Base-by-base conservation (phyloP, 2,113 vertebrate genomes). In the Isurus oxyrinchus region DNA sequence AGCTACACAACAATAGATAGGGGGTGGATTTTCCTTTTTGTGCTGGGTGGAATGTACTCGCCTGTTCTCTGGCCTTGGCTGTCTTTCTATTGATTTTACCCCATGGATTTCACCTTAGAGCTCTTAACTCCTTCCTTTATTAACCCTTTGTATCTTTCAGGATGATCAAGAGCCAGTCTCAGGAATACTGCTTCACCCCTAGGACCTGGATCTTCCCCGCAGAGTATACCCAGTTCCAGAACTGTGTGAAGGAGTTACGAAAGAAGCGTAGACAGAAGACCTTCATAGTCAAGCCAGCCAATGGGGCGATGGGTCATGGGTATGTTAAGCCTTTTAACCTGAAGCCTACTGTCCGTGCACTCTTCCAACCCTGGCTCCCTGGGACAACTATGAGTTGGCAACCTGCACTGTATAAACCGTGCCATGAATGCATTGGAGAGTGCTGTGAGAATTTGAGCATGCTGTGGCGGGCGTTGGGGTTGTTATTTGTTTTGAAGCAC, bases 241-340 rank as follows among this genome's bases (percentile, higher is more conserved):
- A 99, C 97, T 99, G 99, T 23, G 98, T 99, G 69, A 99, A 99
- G 98, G 99, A 99, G 97, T 96, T 99, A 95, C 99, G 99, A 97
- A 98, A 99, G 97, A 99, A 99, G 97, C 98, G 98, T 97, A 99
- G 98, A 97, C 99, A 99, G 98, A 99, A 99, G 97, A 99, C 99
- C 0, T 99, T 99, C 96, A 99, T 99, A 96, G 98, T 99, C 96
- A 99, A 99, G 97, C 99, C 99, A 94, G 99, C 99, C 97, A 99
- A 99, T 23, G 99, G 99, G 96, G 99, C 99, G 96, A 99, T 99
- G 99, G 99, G 99, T 97, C 99, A 99, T 96, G 99, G 99, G 99
- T 99, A 98, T 97, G 98, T 98, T 97, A 96, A 23, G 96, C 44
- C 66, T 94, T 66, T 27, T 23, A 25, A 21, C 13, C 88, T 59